Evolutionary conservation across 2,888 invertebrate genomes (phyloP), one percentile per base, ranked within the genome.

Genomic region (Acrocyrtus sp.): DNA sequence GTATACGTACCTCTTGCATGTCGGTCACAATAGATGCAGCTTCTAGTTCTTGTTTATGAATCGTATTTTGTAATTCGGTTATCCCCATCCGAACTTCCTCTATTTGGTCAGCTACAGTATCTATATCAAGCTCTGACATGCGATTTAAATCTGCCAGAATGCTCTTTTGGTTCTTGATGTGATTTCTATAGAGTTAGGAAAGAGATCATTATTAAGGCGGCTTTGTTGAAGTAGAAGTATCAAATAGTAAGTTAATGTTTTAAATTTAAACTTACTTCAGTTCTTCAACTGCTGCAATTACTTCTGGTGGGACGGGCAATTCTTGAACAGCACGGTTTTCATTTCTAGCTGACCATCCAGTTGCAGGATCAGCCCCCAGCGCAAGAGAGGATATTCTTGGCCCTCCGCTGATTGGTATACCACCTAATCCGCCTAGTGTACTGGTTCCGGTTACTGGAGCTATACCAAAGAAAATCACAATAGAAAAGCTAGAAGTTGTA

Each of bases 111-210:
- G 27, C 10, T n/a, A 73, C 67, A 4, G 56, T n/a, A 26, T 67
- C 67, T 26, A 62, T 21, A 15, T 60, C 50, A 10, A 27, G 22
- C 21, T 67, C 67, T n/a, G 41, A 34, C 6, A 29, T 21, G 17
- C 61, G 56, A n/a, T 15, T 50, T 15, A 67, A 27, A 4, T 73
- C 62, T 10, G 43, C 21, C 61, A 67, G 61, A n/a, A 29, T 27
- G 0, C 27, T 39, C 27, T 73, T 73, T 15, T 73, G 73, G 22
- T 62, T 73, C 29, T 67, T 67, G 22, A 73, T 66, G 3, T 72
- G 72, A 34, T n/a, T 51, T n/a, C n/a, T n/a, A n/a, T n/a, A n/a
- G n/a, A n/a, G n/a, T 41, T 43, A 41, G 22, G 8, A 57, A 21
- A 10, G 21, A 12, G 8, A 8, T 8, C 10, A 43, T n/a, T n/a